Percentiles rank a stretch among this genome's conserved stretches.
Evolutionary conservation across 1,140 invertebrate genomes (phyloP).

Genomic region (Drosophila jambulina): DNA sequence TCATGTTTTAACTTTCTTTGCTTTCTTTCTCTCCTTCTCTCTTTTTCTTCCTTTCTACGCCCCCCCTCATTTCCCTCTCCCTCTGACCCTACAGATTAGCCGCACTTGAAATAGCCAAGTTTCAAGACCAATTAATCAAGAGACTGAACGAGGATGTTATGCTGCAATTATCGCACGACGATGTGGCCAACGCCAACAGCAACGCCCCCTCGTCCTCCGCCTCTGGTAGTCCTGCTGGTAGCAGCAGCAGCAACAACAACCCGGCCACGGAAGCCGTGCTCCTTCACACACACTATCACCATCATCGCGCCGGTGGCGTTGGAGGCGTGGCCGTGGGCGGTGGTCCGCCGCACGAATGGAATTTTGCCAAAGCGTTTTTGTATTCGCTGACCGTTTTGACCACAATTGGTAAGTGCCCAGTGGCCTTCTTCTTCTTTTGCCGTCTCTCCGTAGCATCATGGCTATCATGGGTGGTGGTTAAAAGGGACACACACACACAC

Average conservation of each 20-base stretch:
- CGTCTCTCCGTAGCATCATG: constrained; percentile 6
- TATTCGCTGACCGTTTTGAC: constrained; percentile 98
- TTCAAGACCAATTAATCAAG: constrained; percentile 94
- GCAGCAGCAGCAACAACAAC: constrained; percentile 54
- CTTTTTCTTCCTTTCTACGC: not conserved
- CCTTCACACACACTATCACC: constrained; percentile 65
- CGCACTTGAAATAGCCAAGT: constrained; percentile 93
- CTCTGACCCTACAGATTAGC: constrained; percentile 86
- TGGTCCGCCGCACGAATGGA: constrained; percentile 92
- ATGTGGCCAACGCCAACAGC: constrained; percentile 66
- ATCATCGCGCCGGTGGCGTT: constrained; percentile 87
- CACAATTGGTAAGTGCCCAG: constrained; percentile 94
- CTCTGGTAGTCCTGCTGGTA: constrained; percentile 15
- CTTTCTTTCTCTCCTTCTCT: not conserved
- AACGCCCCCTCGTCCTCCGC: constrained; percentile 31
- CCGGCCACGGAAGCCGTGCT: constrained; percentile 86
- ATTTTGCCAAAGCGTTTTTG: constrained; percentile 96
- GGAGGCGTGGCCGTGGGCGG: constrained; percentile 59
- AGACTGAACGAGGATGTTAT: constrained; percentile 91
- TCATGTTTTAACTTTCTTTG: not conserved
- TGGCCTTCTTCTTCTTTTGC: constrained; percentile 28
- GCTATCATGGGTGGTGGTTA: constrained; percentile 7
- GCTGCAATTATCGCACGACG: constrained; percentile 85
- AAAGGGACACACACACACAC: not conserved
- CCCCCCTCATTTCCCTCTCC: too few species aligned